Evolutionary conservation across 2,888 invertebrate genomes (phyloP).

Genomic region (Oscheius onirici): DNA sequence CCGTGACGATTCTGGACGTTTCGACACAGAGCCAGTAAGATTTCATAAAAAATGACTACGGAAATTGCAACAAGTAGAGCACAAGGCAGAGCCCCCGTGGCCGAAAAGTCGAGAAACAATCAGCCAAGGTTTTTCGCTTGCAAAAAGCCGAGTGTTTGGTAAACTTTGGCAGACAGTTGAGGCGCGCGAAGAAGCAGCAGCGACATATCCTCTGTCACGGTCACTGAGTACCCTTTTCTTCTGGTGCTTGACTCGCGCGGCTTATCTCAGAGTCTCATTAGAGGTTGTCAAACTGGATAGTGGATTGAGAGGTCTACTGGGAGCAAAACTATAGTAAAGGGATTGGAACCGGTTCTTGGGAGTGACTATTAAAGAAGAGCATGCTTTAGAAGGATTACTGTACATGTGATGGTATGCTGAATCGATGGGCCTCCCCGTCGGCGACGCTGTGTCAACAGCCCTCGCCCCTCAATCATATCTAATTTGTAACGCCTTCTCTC

Average conservation of each 20-base stretch:
- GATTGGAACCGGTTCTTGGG: neutral
- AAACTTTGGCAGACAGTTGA: slow-evolving; percentile 31
- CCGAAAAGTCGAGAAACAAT: slow-evolving; percentile 30
- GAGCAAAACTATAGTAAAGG: neutral
- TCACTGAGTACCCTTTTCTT: neutral
- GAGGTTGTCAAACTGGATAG: neutral
- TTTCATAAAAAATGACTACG: neutral
- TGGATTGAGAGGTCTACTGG: no score
- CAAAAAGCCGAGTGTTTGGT: slow-evolving; percentile 33
- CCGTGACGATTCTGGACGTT: slow-evolving; percentile 17
- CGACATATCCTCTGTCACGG: slow-evolving; percentile 23
- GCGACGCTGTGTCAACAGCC: slow-evolving; percentile 33
- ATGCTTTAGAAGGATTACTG: slow-evolving; percentile 29
- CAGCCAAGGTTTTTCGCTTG: slow-evolving; percentile 26
- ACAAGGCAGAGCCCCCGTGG: neutral
- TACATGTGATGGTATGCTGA: slow-evolving; percentile 30
- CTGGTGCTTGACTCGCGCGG: neutral
- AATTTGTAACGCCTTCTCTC: slow-evolving; percentile 27
- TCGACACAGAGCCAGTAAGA: neutral
- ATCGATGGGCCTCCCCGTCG: slow-evolving; percentile 20
- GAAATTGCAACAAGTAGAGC: neutral
- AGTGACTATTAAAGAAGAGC: neutral
- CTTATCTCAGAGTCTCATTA: neutral
- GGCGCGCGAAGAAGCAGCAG: slow-evolving; percentile 22
- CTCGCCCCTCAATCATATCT: slow-evolving; percentile 35